Conservation (phyloP, 1,140 invertebrate species). For the Copidosoma floridanum region DNA sequence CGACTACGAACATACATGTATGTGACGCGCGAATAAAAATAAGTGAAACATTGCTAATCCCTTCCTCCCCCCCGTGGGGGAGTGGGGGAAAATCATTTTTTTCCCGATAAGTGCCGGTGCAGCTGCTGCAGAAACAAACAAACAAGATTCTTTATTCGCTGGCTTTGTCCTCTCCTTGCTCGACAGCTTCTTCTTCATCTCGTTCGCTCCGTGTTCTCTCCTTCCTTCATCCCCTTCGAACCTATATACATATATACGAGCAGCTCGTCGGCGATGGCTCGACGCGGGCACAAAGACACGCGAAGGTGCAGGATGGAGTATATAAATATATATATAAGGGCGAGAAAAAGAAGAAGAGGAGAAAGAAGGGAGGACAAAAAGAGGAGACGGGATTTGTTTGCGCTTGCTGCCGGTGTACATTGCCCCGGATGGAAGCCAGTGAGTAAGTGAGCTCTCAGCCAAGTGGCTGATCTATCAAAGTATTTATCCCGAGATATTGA, state of each 20-base stretch:
- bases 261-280: slow-evolving; percentile 5
- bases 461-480: slow-evolving; percentile 58
- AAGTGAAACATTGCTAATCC: slow-evolving; percentile 45
- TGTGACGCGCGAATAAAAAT: too few relatives aligned
- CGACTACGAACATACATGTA: too few relatives aligned
- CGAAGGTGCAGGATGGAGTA: too few relatives aligned
- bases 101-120: slow-evolving; percentile 48
- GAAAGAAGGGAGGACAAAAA: too few relatives aligned
- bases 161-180: too few relatives aligned
- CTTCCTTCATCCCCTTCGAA: too few relatives aligned
- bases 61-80: too few relatives aligned
- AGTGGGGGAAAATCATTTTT: slow-evolving; percentile 50
- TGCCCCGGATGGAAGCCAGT: slow-evolving; percentile 44
- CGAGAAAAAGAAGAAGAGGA: too few relatives aligned
- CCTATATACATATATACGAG: too few relatives aligned
- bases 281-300: background rate
- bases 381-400: slow-evolving; percentile 46
- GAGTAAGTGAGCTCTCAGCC: slow-evolving; percentile 57
- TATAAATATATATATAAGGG: too few relatives aligned
- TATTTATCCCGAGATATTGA: slow-evolving; percentile 59
- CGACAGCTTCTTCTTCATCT: slow-evolving; percentile 25
- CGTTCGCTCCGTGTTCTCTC: slow-evolving; percentile 28
- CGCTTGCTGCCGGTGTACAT: slow-evolving; percentile 38
- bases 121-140: too few relatives aligned
- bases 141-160: slow-evolving; percentile 57